A percentile compares a stretch with the other conserved stretches of the same genome.
Conservation (phyloP, 2,797 vertebrate genomes). For the Sebastes cheni region DNA sequence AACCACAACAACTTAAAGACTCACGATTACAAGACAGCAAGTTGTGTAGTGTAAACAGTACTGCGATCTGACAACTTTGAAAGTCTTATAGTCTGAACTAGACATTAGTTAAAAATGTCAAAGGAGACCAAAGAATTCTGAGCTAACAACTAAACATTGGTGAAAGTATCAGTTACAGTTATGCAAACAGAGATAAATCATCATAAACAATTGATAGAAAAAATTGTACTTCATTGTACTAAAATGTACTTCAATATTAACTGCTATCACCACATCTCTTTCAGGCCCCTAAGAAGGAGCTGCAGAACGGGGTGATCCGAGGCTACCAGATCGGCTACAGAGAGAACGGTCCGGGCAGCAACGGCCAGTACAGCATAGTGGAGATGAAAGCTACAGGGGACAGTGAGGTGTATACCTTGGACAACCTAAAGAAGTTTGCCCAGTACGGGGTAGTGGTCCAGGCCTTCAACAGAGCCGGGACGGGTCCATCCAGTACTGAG, state of each 20-base stretch:
- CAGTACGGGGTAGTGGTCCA: conserved; percentile 98
- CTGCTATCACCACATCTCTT: not conserved
- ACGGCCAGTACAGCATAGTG: conserved; percentile 97
- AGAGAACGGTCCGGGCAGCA: conserved; percentile 97
- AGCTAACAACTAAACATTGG: not conserved
- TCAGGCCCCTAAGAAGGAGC: conserved; percentile 95
- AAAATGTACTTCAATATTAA: not conserved
- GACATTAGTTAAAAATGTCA: not conserved
- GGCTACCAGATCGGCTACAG: conserved; percentile 98
- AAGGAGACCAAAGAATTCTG: not conserved
- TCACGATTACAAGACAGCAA: no score
- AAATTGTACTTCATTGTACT: no score
- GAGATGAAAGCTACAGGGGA: conserved; percentile 99
- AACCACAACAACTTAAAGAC: no score
- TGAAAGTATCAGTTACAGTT: not conserved
- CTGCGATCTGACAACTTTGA: no score
- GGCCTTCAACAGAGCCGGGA: conserved; percentile 96
- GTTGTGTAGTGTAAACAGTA: no score
- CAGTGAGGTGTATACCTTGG: conserved; percentile 96
- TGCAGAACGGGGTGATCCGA: conserved; percentile 96
- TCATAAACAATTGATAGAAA: not conserved
- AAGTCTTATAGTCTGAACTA: no score
- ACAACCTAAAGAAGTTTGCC: conserved; percentile 98
- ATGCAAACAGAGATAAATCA: not conserved
- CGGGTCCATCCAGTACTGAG: conserved; percentile 96